Base-by-base conservation (phyloP, 2,888 invertebrate genomes). In the Melangyna quadrimaculata region DNA sequence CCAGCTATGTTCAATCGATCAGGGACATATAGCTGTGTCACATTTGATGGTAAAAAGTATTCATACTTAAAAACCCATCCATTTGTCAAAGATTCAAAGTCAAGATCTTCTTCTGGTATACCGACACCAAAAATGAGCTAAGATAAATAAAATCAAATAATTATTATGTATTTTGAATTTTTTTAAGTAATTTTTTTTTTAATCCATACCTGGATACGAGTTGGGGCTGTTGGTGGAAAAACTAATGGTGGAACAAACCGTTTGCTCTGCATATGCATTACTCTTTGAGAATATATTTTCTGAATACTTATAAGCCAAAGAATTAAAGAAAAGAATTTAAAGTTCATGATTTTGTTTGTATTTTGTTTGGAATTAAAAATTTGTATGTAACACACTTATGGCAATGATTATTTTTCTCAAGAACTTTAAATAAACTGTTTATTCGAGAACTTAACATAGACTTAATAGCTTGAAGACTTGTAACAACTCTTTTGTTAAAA, bases 1-100 rank as follows among this genome's bases (percentile, higher is more conserved):
- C 75, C 75, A 32, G 70, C 53, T 55, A 77, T 87, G 37, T 73
- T 83, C 61, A 74, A 24, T 55, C 63, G 10, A 57, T 77, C 53
- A 67, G 87, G 51, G 24, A 83, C 71, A 67, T 73, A 70, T 22
- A 91, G 69, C 0, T 89, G 73, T 3, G 88, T 88, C 6, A 27
- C 86, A 48, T 81, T 86, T 12, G 72, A 70, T 27, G 86, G 86
- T 22, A 86, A 22, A 43, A 77, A 81, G 65, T 86, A 86, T 32
- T 86, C 86, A 14, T 78, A 86, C 57, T 86, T 86, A 0, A 86
- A 35, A 37, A 86, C 86, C 86, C 86, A 86, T 10, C 81, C 86
- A 35, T 73, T 86, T 14, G 81, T 86, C 10, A 86, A 35, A 1
- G 86, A 86, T 61, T 81, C 69, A 48, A 63, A 86, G 29, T 63